Evolutionary conservation across 2,888 invertebrate genomes (phyloP), one percentile per base, ranked within the genome.

Genomic region (Thymelicus acteon): DNA sequence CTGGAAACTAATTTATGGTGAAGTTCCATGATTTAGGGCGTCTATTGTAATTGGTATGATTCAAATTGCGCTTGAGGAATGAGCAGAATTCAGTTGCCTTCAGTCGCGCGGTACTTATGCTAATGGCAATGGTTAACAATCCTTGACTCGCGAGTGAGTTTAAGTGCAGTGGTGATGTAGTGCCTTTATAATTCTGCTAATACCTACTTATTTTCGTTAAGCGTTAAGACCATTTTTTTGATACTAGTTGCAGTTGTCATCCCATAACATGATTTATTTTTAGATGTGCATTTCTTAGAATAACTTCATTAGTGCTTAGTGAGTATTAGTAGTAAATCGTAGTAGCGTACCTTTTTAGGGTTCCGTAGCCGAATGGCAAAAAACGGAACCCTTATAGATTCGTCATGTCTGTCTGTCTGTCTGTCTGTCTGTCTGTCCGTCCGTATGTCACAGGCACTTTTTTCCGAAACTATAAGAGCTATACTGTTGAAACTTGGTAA

Each of bases 1-100:
- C 89, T 86, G 85, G 83, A 83, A 85, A 84, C 82, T 89, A 92
- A 93, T 93, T 93, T 92, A 93, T 91, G 90, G 80, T 78, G 76
- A 76, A 78, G 80, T 82, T 81, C 83, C 84, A 81, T 90, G 90
- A 92, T 92, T 93, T 92, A 89, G 85, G 84, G 86, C 80, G 85
- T 83, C 90, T 82, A 88, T 93, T 93, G 92, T 91, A 90, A 91
- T 92, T 89, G 85, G 80, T 80, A 88, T 89, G 84, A 88, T 89
- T 86, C 84, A 82, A 85, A 82, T 79, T 85, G 75, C 78, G 82
- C 81, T 80, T 77, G 75, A 78, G 78, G 79, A 85, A 80, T 84
- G 83, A 77, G 77, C 78, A 82, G 80, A 75, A 79, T 89, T 88
- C 83, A 92, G 92, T 92, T 87, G 78, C 80, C 79, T 78, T 82